Conservation (phyloP, 2,797 vertebrate genomes). For the Argya squamiceps region DNA sequence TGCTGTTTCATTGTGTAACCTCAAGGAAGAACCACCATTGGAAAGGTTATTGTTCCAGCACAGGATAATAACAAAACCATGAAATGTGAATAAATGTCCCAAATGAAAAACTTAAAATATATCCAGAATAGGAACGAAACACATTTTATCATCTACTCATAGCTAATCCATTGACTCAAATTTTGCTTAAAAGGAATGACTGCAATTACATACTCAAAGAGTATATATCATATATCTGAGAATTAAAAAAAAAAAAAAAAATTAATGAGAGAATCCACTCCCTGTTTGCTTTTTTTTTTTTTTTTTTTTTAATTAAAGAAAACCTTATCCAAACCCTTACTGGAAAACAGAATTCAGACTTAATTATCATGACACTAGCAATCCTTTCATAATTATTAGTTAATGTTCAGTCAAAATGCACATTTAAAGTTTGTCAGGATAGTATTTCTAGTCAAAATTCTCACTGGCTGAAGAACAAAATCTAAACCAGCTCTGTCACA, state of each 20-base stretch:
- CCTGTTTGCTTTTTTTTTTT: no score
- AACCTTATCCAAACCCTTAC: background rate
- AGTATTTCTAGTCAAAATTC: background rate
- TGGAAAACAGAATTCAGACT: background rate
- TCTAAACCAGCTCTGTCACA: background rate
- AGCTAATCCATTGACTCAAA: background rate
- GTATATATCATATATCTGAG: background rate
- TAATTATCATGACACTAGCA: background rate
- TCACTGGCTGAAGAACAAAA: background rate
- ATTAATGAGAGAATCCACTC: background rate
- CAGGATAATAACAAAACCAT: background rate
- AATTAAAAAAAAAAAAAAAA: no score
- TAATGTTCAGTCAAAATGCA: background rate
- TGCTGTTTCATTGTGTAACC: background rate
- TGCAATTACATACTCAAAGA: background rate
- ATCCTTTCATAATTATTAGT: background rate
- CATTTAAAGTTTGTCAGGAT: background rate
- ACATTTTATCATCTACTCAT: background rate
- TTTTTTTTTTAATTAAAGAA: background rate
- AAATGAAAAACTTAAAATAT: background rate
- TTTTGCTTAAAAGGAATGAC: background rate
- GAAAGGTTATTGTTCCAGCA: background rate
- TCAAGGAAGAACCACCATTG: background rate
- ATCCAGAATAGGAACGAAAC: background rate
- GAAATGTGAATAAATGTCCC: background rate